Conservation (phyloP, 2,797 vertebrate species). For the Acestrorhynchus altus region DNA sequence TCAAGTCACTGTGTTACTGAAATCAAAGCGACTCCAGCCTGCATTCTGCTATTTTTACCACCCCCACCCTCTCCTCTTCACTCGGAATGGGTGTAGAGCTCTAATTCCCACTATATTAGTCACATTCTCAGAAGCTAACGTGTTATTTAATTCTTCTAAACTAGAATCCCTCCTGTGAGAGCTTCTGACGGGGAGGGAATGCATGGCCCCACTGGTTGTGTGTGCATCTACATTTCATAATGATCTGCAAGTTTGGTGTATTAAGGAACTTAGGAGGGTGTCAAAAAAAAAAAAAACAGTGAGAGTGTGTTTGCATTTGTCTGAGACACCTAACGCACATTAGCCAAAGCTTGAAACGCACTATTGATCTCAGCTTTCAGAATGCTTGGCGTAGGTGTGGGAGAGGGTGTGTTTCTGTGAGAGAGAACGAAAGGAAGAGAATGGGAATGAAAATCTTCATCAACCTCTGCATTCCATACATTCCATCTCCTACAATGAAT, state of each 20-base stretch:
- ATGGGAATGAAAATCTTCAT: not conserved
- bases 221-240: not conserved
- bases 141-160: slow-evolving; percentile 36
- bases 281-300: not conserved
- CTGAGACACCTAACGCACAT: not conserved
- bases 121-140: slow-evolving; percentile 38
- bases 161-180: slow-evolving; percentile 13
- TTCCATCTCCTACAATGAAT: not conserved
- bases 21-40: slow-evolving; percentile 57
- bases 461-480: slow-evolving; percentile 7
- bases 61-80: too few relatives aligned
- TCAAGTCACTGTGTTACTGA: slow-evolving; percentile 59
- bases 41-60: slow-evolving; percentile 58
- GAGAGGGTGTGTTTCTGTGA: not conserved
- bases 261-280: not conserved
- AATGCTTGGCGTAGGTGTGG: not conserved
- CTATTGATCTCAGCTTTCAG: not conserved
- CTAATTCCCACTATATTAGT: slow-evolving; percentile 33
- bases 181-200: slow-evolving; percentile 4
- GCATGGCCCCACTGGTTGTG: slow-evolving; percentile 11
- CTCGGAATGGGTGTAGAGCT: slow-evolving; percentile 23
- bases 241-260: not conserved
- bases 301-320: not conserved
- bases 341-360: not conserved
- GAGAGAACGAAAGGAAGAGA: not conserved